Base-by-base conservation (phyloP, 2,888 invertebrate genomes). In the Sarcophaga carnaria region DNA sequence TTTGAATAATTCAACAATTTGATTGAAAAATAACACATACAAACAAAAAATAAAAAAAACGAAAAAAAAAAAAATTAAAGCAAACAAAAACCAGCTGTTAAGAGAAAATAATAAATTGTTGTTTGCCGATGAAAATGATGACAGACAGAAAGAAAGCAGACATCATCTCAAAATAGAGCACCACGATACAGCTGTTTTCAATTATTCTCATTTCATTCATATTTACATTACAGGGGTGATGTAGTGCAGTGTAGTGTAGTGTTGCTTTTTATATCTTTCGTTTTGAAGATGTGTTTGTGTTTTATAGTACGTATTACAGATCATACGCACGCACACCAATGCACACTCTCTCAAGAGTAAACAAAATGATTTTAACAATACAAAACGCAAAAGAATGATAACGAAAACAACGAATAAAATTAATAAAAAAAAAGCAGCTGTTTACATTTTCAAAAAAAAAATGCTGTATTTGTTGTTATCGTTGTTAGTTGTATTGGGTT, bases 171-270 rank as follows among this genome's bases (percentile, higher is more conserved):
- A 71, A 71, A 71, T 71, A 71, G 17, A 69, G 17, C 59, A 60
- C 60, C 49, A 59, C 10, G 47, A 22, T 70, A 49, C 70, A 79
- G 63, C 70, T 79, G 70, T 79, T 60, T 72, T 72, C 66, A 74
- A 74, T 80, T 80, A 47, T 67, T 80, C 37, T 37, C 37, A 8
- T 37, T 80, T 80, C 66, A 72, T 67, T 74, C 72, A 71, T 71
- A 20, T 54, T 17, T 80, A 22, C 25, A 59, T 4, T 64, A 64
- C 63, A 63, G 4, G 4, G 25, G 17, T 63, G 25, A 37, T 37
- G 37, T 10, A 37, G 8, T 37, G 37, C 2, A 37, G 37, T 10
- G 37, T 2, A 8, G 37, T 37, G 37, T 10, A 10, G 37, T 37
- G 8, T 37, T 37, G 10, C 37, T 37, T 37, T 8, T 37, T 37